Conservation (phyloP, 2,797 vertebrate genomes). For the Notoglanidium macrostoma region DNA sequence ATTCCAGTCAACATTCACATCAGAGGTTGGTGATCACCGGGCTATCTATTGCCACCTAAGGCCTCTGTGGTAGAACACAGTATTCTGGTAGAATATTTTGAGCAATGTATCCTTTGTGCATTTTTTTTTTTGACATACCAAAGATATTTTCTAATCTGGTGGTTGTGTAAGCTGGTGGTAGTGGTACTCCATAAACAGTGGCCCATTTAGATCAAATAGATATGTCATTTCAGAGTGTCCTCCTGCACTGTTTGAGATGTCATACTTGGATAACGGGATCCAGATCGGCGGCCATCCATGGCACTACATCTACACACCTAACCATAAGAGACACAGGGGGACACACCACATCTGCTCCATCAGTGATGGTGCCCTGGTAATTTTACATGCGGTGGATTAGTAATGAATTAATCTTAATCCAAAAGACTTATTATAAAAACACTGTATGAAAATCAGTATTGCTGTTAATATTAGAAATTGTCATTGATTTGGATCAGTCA, state of each 20-base stretch:
- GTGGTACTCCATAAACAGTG: not conserved
- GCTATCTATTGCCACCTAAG: not conserved
- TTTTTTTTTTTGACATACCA: not conserved
- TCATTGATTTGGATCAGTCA: not conserved
- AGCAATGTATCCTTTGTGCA: not conserved
- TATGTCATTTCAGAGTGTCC: conserved; percentile 76
- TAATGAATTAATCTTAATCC: not conserved
- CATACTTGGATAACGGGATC: conserved; percentile 85
- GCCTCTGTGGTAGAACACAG: not conserved
- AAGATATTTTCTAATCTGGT: not conserved
- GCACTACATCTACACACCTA: conserved; percentile 96
- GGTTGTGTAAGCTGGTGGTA: not conserved
- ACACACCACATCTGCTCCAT: conserved; percentile 91
- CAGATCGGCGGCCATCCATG: conserved; percentile 95
- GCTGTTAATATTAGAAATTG: not conserved
- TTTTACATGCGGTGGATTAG: conserved; percentile 9
- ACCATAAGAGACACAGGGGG: conserved; percentile 86
- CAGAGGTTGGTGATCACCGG: conserved; percentile 76
- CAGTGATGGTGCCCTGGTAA: conserved; percentile 86
- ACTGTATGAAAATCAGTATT: not conserved
- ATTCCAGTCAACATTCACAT: conserved; percentile 94
- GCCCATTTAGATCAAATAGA: not conserved
- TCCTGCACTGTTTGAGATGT: conserved; percentile 88
- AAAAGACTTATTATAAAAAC: not conserved
- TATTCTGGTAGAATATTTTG: conserved; percentile 3